Evolutionary conservation across 2,113 vertebrate genomes (phyloP).

Genomic region (Syngnathus floridae): DNA sequence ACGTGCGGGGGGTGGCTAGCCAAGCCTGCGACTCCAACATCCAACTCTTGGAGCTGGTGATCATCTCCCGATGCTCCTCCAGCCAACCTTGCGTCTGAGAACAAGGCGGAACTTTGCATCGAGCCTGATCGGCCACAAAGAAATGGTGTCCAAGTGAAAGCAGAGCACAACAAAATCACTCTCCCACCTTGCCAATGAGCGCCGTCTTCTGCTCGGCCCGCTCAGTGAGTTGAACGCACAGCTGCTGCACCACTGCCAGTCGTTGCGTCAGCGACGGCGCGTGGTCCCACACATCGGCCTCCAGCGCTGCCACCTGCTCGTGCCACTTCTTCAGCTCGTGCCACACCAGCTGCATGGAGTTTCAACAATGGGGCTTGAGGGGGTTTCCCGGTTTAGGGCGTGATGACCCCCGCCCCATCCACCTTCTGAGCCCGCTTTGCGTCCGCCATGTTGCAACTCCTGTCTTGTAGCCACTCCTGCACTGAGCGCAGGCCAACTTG

Average conservation of each 20-base stretch:
- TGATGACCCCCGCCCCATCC: not conserved
- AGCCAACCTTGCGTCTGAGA: constrained; percentile 76
- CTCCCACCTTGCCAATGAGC: constrained; percentile 81
- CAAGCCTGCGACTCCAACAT: constrained; percentile 74
- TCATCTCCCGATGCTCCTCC: constrained; percentile 82
- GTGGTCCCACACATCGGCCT: constrained; percentile 82
- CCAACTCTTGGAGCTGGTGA: constrained; percentile 77
- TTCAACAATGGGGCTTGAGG: too few species aligned
- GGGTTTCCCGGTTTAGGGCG: too few species aligned
- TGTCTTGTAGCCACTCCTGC: constrained; percentile 76
- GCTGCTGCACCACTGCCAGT: constrained; percentile 74
- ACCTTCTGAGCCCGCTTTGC: constrained; percentile 88
- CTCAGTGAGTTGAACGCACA: constrained; percentile 77
- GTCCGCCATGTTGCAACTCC: constrained; percentile 69
- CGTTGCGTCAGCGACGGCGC: constrained; percentile 74
- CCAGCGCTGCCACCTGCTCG: constrained; percentile 76
- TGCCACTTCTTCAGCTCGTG: constrained; percentile 85
- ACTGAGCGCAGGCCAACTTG: constrained; percentile 75
- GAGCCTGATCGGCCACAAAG: not conserved
- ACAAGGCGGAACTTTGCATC: not conserved
- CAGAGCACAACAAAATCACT: too few species aligned
- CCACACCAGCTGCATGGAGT: constrained; percentile 75
- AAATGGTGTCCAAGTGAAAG: too few species aligned
- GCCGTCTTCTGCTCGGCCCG: constrained; percentile 80
- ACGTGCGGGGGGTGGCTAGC: constrained; percentile 71